Percentiles rank a stretch among this genome's conserved stretches.
phyloP scores from a whole-genome alignment of 1,140 invertebrate genomes.

The Lucilia cuprina region DNA sequence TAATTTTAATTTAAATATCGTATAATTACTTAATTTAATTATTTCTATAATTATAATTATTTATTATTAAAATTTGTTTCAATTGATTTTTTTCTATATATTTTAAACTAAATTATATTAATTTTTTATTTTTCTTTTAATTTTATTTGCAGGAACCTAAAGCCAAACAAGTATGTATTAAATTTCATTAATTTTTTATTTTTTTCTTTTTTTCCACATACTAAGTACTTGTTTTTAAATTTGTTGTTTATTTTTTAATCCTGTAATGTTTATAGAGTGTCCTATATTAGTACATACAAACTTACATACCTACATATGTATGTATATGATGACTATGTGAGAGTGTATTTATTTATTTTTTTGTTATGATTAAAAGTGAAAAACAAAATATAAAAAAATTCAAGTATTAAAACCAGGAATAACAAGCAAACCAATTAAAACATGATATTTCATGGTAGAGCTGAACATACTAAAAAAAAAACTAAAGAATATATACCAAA shows the following conservation, averaged over 20 bases:
- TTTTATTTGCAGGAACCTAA: slow-evolving; percentile 58
- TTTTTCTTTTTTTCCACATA: neutral
- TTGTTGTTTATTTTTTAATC: neutral
- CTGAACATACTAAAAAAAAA: neutral
- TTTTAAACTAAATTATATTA: neutral
- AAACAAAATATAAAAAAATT: slow-evolving; percentile 3
- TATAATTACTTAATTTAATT: too few species aligned
- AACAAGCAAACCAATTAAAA: slow-evolving; percentile 15
- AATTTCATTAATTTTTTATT: slow-evolving; percentile 29
- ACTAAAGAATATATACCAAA: neutral
- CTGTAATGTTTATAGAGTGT: neutral
- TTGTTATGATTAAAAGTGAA: neutral
- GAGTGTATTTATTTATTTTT: neutral
- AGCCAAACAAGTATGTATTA: slow-evolving; percentile 58
- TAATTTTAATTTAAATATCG: too few species aligned
- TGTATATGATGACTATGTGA: neutral
- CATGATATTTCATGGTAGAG: neutral
- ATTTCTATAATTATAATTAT: too few species aligned
- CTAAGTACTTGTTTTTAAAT: neutral
- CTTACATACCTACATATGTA: neutral
- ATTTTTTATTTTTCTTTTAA: slow-evolving; percentile 41
- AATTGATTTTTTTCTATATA: neutral
- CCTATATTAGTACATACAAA: neutral
- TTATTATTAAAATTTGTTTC: neutral
- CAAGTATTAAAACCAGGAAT: neutral